These are phyloP conservation scores for Psylliodes chrysocephalus DNA, from an alignment of 2,888 invertebrate species.

Conservation along the genomic window DNA sequence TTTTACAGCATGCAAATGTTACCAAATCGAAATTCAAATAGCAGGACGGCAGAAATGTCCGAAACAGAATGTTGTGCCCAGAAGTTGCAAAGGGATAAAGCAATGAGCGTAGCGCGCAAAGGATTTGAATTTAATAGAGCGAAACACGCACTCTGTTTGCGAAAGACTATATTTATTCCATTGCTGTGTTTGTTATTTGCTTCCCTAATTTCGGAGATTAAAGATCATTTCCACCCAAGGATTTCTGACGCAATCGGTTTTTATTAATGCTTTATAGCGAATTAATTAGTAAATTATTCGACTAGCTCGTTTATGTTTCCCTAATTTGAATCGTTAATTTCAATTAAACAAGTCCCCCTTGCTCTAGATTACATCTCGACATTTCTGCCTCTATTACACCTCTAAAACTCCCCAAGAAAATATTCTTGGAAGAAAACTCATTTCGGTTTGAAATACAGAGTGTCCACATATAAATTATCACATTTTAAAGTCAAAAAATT, in stretches of 20 bases:
- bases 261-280: background rate
- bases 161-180: background rate
- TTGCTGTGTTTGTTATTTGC: background rate
- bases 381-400: too few species aligned
- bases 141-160: slow-evolving; percentile 5
- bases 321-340: background rate
- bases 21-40: too few species aligned
- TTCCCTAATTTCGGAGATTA: background rate
- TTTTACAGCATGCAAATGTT: background rate
- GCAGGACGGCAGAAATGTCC: background rate
- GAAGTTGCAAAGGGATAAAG: background rate
- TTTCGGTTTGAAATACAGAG: too few species aligned
- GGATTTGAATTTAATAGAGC: slow-evolving; percentile 8
- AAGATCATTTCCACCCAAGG: background rate
- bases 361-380: too few species aligned
- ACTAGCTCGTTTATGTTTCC: background rate
- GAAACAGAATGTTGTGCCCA: background rate
- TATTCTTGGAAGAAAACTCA: too few species aligned
- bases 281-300: background rate
- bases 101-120: background rate
- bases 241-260: background rate
- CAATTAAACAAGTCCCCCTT: too few species aligned
- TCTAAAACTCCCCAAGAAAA: too few species aligned
- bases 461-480: too few species aligned
- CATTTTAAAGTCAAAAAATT: too few species aligned